These are phyloP conservation scores for Drosophila persimilis DNA, from an alignment of 1,140 invertebrate genomes.

Conservation along the genomic window DNA sequence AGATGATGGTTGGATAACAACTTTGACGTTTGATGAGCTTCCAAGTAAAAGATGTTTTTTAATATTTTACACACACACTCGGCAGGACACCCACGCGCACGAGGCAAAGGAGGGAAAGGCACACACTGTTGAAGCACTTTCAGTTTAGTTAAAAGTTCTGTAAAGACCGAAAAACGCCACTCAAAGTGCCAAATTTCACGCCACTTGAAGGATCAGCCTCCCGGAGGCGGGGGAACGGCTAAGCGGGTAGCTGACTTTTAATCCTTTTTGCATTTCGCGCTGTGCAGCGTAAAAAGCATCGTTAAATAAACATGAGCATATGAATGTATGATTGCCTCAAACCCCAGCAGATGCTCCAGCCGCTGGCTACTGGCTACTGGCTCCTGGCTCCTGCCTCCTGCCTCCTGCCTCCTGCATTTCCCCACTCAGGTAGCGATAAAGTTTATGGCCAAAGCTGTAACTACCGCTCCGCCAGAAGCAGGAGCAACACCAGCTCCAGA, in stretches of 20 bases:
- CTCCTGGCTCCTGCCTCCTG: no score
- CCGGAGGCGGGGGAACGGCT: not conserved
- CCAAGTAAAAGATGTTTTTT: slow-evolving; percentile 56
- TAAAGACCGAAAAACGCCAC: slow-evolving; percentile 52
- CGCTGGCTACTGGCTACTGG: no score
- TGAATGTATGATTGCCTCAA: slow-evolving; percentile 69
- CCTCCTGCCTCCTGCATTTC: not conserved
- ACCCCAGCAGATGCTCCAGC: slow-evolving; percentile 17
- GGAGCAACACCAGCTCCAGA: no score
- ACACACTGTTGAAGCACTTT: slow-evolving; percentile 37
- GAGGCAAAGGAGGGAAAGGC: slow-evolving; percentile 2
- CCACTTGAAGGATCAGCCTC: slow-evolving; percentile 52
- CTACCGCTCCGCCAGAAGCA: not conserved
- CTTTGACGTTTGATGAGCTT: slow-evolving; percentile 57
- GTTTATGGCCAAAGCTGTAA: slow-evolving; percentile 56
- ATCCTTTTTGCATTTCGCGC: slow-evolving; percentile 73
- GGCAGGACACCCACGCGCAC: not conserved
- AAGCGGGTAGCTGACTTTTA: slow-evolving; percentile 43
- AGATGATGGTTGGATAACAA: slow-evolving; percentile 22
- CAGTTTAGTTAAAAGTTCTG: slow-evolving; percentile 71
- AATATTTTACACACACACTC: slow-evolving; percentile 44
- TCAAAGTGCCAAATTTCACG: slow-evolving; percentile 76
- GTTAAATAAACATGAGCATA: slow-evolving; percentile 80
- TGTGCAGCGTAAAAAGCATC: slow-evolving; percentile 74
- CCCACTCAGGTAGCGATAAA: slow-evolving; percentile 48